Evolutionary conservation across 2,113 vertebrate genomes (phyloP).

Genomic region (Silurus meridionalis): DNA sequence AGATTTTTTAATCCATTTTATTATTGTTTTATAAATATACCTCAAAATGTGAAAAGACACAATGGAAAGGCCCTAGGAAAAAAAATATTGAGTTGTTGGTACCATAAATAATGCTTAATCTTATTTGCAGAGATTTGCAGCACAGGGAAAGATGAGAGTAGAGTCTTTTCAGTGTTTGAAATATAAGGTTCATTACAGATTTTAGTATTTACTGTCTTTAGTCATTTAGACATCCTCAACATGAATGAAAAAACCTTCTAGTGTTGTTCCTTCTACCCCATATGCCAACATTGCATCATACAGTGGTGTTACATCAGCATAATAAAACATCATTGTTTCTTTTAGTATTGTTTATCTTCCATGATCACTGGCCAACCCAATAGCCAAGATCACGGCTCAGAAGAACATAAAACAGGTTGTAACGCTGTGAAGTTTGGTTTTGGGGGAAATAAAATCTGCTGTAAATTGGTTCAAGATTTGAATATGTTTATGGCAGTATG

Average conservation of each 20-base stretch:
- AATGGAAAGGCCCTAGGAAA: background rate
- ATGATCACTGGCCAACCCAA: constrained; percentile 23
- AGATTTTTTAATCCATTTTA: background rate
- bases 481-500: constrained; percentile 1
- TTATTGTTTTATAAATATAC: background rate
- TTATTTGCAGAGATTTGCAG: background rate
- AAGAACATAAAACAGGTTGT: constrained; percentile 29
- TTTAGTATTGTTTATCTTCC: constrained; percentile 38
- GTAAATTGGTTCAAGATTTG: constrained; percentile 32
- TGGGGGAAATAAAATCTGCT: background rate
- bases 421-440: constrained; percentile 23
- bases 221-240: background rate
- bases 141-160: background rate
- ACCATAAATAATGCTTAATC: background rate
- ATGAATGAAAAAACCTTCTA: background rate
- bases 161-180: background rate
- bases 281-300: constrained; percentile 36
- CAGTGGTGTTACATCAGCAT: constrained; percentile 36
- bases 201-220: background rate
- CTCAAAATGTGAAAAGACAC: background rate
- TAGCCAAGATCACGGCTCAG: constrained; percentile 33
- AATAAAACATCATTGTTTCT: constrained; percentile 34
- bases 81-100: background rate
- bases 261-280: background rate
- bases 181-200: constrained; percentile 13